These are phyloP conservation scores for Ancistrus triradiatus DNA, from an alignment of 2,113 vertebrate genomes.

Conservation along the genomic window DNA sequence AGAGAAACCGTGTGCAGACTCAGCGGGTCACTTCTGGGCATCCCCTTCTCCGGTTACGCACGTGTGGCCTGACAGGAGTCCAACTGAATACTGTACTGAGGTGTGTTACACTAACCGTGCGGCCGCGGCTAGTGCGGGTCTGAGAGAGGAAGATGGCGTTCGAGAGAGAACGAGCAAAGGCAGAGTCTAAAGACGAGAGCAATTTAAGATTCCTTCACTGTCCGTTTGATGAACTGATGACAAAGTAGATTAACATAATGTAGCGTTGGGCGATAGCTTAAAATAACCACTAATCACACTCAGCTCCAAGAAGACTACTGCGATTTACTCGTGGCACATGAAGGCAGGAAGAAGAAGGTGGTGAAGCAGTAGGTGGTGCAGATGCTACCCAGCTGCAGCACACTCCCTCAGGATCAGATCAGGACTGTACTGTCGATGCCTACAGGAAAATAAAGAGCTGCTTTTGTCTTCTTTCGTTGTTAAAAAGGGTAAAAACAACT, in stretches of 20 bases:
- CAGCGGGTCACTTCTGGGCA: background rate
- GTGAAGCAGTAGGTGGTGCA: slow-evolving; percentile 49
- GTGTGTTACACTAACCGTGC: background rate
- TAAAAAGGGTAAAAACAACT: slow-evolving; percentile 26
- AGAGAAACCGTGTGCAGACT: background rate
- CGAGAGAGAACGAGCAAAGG: slow-evolving; percentile 22
- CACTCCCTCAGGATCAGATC: no score
- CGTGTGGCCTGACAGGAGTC: background rate
- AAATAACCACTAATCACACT: background rate
- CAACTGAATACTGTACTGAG: slow-evolving; percentile 39
- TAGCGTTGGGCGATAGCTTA: slow-evolving; percentile 32
- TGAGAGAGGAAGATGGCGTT: background rate
- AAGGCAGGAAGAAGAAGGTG: background rate
- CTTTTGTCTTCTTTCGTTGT: slow-evolving; percentile 31
- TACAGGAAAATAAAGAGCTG: slow-evolving; percentile 39
- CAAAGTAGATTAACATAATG: background rate
- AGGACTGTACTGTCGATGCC: no score
- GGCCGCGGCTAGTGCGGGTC: background rate
- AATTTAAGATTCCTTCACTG: slow-evolving; percentile 64
- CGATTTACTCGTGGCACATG: background rate
- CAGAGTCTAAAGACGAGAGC: slow-evolving; percentile 4
- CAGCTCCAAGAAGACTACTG: background rate
- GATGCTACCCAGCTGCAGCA: no score
- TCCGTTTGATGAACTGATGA: slow-evolving; percentile 46
- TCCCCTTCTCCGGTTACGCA: background rate